These are phyloP conservation scores for Onychorhynchus coronatus DNA, from an alignment of 2,113 vertebrate genomes.

Conservation along the genomic window DNA sequence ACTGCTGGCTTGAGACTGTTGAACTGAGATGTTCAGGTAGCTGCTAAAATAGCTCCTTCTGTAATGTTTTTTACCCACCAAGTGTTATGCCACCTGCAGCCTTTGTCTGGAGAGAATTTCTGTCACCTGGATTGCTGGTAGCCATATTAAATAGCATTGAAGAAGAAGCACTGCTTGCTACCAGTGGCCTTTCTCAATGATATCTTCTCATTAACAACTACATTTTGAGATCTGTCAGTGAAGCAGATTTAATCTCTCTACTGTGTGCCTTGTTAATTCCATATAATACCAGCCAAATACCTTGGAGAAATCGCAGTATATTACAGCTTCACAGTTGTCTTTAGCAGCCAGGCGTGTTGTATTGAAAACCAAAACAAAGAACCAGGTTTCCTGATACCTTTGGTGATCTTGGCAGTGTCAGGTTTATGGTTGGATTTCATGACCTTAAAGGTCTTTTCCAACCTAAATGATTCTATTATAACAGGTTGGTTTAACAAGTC, in stretches of 20 bases:
- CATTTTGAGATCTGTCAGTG: constrained; percentile 56
- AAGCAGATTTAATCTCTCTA: constrained; percentile 58
- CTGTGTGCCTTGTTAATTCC: constrained; percentile 55
- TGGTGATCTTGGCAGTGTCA: neutral
- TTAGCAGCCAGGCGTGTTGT: neutral
- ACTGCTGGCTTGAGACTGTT: neutral
- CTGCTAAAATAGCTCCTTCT: neutral
- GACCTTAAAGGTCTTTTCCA: neutral
- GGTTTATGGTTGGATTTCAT: neutral
- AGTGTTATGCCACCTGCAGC: neutral
- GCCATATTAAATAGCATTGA: neutral
- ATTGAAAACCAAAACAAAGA: constrained; percentile 1
- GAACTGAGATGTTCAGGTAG: neutral
- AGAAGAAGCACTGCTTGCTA: neutral
- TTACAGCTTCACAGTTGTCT: constrained; percentile 15
- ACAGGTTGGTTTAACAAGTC: neutral
- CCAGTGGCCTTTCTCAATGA: constrained; percentile 2
- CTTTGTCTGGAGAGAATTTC: constrained; percentile 8
- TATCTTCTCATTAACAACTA: constrained; percentile 52
- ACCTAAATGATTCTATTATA: neutral
- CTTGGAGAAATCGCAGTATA: constrained; percentile 19
- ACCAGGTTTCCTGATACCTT: neutral
- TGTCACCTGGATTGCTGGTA: neutral
- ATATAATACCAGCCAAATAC: constrained; percentile 53
- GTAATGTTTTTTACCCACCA: neutral